Base-by-base conservation (phyloP, 1,140 invertebrate genomes). In the Brachionus plicatilis region DNA sequence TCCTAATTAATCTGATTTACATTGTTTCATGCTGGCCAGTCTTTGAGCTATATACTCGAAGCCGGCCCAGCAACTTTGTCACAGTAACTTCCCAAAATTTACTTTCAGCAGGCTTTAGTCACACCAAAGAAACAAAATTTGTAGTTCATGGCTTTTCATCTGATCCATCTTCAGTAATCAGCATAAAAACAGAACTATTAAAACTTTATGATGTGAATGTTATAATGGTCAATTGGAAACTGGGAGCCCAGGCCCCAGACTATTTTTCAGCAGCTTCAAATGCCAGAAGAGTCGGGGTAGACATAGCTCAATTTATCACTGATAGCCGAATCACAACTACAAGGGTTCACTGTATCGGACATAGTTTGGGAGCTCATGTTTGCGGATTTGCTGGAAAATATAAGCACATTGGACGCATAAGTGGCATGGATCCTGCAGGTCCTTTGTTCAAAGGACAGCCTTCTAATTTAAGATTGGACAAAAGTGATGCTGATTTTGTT, bases 341-440 rank as follows among this genome's bases (percentile, higher is more conserved):
- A 11, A 43, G 82, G 7, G 86, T 87, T 8, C 95, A 97, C 88
- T 92, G 94, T 65, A 95, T 97, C 85, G 96, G 95, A 0, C 95
- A 97, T 89, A 96, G 94, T 45, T 90, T 97, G 3, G 95, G 95
- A 14, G 66, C 66, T 29, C 66, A 68, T 68, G 33, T 60, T 7
- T 93, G 92, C 75, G 95, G 95, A 0, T 97, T 96, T 87, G 94
- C 95, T 0, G 96, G 96, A 0, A 93, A 94, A 1, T 93, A 95
- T 87, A 88, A 96, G 2, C 92, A 92, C 60, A 94, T 86, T 91
- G 95, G n/a, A 93, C 94, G 92, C 3, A 91, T 93, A 85, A 94
- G 94, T 68, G 94, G 93, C 43, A 50, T 68, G 27, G 66, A 68
- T 17, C 66, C 66, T n/a, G 66, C 66, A 2, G 66, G 66, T 37